Percentiles rank a stretch among this genome's conserved stretches.
phyloP scores from a whole-genome alignment of 37 sponge, comb jelly and placozoan genomes.

The Chondrilla cf. caribensis region DNA sequence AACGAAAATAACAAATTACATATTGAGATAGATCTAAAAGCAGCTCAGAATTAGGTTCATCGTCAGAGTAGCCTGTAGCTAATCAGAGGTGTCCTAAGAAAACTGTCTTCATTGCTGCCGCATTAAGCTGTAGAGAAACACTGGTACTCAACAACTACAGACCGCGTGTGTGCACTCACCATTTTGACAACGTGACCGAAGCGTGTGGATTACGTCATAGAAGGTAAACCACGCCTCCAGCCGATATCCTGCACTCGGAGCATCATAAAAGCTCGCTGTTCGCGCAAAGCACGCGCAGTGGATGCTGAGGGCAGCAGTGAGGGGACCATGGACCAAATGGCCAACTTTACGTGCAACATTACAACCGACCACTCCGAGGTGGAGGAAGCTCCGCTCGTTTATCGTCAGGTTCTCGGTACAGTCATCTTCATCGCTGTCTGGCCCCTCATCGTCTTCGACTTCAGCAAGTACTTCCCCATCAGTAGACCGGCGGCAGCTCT shows the following conservation, averaged over 20 bases:
- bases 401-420: conserved; percentile 63
- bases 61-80: background rate
- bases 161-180: background rate
- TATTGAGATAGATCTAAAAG: background rate
- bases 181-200: background rate
- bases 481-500: conserved; percentile 79
- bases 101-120: background rate
- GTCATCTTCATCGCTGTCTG: conserved; percentile 73
- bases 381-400: background rate
- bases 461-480: conserved; percentile 74
- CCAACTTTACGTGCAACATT: background rate
- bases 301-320: no score
- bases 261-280: no score
- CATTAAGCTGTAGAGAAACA: no score
- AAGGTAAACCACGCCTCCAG: no score
- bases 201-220: no score
- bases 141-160: no score
- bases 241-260: no score
- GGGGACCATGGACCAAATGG: no score
- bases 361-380: background rate
- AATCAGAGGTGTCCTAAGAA: conserved; percentile 17
- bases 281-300: no score
- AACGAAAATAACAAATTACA: no score
- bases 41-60: background rate
- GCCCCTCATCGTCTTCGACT: conserved; percentile 85